phyloP scores from a whole-genome alignment of 2,797 vertebrate genomes.

The Sebastiscus tertius region DNA sequence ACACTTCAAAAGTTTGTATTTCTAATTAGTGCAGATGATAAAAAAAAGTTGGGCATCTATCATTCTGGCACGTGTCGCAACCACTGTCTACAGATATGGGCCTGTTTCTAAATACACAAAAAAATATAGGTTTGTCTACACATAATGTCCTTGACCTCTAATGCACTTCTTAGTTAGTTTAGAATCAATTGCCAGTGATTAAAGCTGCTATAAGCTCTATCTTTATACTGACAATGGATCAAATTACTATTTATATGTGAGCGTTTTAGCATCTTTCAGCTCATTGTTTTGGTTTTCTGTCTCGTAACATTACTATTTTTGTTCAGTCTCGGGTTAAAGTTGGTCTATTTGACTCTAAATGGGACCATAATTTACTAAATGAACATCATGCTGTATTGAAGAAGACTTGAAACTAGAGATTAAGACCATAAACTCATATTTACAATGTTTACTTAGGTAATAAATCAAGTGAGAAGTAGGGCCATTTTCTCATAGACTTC shows the following conservation, averaged over 20 bases:
- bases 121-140: background rate
- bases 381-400: no score
- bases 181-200: background rate
- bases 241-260: background rate
- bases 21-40: slow-evolving; percentile 62
- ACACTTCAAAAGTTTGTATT: slow-evolving; percentile 57
- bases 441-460: no score
- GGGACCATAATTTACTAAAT: no score
- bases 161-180: background rate
- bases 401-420: no score
- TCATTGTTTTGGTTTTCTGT: background rate
- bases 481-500: no score
- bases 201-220: background rate
- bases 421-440: no score
- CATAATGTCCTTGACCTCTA: background rate
- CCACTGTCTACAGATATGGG: background rate
- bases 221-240: background rate
- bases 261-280: background rate
- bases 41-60: slow-evolving; percentile 48
- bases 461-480: no score
- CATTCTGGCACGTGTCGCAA: slow-evolving; percentile 19
- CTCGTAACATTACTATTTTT: background rate
- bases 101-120: background rate
- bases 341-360: no score
- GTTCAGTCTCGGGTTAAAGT: background rate